These are phyloP conservation scores for Theonella swinhoei DNA, from an alignment of 37 sponge, comb jelly and placozoan species.

Conservation along the genomic window DNA sequence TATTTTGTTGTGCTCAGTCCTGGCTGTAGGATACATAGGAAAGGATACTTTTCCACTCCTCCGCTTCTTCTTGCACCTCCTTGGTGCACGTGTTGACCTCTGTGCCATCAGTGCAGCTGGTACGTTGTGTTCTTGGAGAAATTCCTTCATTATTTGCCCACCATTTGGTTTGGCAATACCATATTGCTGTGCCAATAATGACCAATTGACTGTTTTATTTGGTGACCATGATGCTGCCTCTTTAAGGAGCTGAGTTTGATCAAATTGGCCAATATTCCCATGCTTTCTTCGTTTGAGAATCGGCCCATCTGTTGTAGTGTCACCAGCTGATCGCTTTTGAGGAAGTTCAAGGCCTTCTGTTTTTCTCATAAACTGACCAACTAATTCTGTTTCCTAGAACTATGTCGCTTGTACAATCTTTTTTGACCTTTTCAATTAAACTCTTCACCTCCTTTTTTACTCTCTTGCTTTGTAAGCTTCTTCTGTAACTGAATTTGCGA, in stretches of 20 bases:
- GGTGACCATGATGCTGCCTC: slow-evolving; percentile 21
- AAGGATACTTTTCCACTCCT: slow-evolving; percentile 4
- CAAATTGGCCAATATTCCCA: neutral
- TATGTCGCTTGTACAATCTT: neutral
- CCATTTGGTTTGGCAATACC: slow-evolving; percentile 9
- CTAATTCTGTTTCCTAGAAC: slow-evolving; percentile 25
- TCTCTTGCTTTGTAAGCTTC: neutral
- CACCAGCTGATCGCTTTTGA: neutral
- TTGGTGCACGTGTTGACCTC: neutral
- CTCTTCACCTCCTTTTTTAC: neutral
- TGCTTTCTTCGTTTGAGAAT: slow-evolving; percentile 2
- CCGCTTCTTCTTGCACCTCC: slow-evolving; percentile 5
- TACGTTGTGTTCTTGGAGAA: slow-evolving; percentile 9
- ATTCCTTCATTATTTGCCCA: slow-evolving; percentile 21
- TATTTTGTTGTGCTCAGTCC: slow-evolving; percentile 4
- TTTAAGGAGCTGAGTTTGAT: neutral
- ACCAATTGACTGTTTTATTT: slow-evolving; percentile 18
- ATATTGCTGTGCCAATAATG: slow-evolving; percentile 11
- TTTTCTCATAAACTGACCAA: slow-evolving; percentile 10
- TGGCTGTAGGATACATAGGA: slow-evolving; percentile 16
- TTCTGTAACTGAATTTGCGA: neutral
- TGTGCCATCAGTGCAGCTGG: slow-evolving; percentile 1
- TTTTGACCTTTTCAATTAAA: neutral
- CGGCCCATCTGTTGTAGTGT: too few relatives aligned
- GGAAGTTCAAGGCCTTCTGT: neutral